Base-by-base conservation (phyloP, 2,797 vertebrate species). In the Melanotaenia boesemani region DNA sequence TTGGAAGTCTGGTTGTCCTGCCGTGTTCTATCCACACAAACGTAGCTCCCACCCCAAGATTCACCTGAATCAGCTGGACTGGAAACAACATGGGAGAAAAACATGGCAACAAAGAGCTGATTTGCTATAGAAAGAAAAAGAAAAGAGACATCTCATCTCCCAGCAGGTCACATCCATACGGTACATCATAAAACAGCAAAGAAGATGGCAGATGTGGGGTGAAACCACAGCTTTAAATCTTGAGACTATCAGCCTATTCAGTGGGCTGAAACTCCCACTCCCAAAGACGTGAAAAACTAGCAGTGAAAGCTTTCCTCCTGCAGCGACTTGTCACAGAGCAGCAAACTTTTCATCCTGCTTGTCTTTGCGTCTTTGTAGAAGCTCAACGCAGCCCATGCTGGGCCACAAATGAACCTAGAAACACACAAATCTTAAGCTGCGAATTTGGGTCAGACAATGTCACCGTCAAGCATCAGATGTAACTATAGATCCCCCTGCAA, bases 341-440 rank as follows among this genome's bases (percentile, higher is more conserved):
- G 60, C 26, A 30, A 74, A 76, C 63, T 66, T 48, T 63, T 76
- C 72, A 66, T 74, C 32, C 60, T 11, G 44, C 34, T 24, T 50
- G 54, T 80, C 18, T 32, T 36, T 57, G 32, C 24, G 70, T 30
- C 30, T 52, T 52, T 41, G 69, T 36, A 34, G 64, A 62, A 63
- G 36, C 46, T 60, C 8, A n/a, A 58, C 10, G 2, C 13, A 11
- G 64, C 46, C 67, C 76, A 70, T 20, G 37, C 80, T 5, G 30
- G 13, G 41, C 11, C 57, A 18, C 58, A 72, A 10, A 4, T 16
- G 32, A 71, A 55, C 32, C 7, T 32, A 58, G 20, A 66, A 57
- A 7, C 10, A 20, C 66, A 60, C 26, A 34, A 9, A 61, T 44
- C 68, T 3, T 39, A 44, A 72, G 46, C 4, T 46, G 44, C 20